Percentiles rank a stretch among this genome's conserved stretches.
phyloP scores from a whole-genome alignment of 2,888 invertebrate species.

The Anorthoa munda region DNA sequence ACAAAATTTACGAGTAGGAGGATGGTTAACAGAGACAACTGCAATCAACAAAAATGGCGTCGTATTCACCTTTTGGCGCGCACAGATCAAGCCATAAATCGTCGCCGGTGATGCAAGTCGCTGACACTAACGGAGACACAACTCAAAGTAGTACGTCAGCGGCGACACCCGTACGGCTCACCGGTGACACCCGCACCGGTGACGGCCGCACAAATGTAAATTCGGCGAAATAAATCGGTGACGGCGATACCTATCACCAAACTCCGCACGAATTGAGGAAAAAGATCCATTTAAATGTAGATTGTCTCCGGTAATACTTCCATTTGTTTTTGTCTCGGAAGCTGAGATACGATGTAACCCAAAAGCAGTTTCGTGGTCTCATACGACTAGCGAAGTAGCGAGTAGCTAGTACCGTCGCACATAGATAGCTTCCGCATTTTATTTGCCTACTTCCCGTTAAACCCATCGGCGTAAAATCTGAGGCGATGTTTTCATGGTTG shows the following conservation, averaged over 20 bases:
- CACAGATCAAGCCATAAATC: conserved; percentile 56
- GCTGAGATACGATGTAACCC: conserved; percentile 84
- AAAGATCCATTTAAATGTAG: conserved; percentile 91
- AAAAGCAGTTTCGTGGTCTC: conserved; percentile 81
- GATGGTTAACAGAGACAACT: conserved; percentile 18
- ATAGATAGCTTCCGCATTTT: conserved; percentile 63
- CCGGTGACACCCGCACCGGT: conserved; percentile 63
- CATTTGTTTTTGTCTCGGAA: conserved; percentile 89
- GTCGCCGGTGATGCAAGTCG: conserved; percentile 50
- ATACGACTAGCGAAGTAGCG: conserved; percentile 68
- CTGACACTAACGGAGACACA: conserved; percentile 61
- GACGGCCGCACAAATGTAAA: conserved; percentile 82
- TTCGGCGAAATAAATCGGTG: conserved; percentile 87
- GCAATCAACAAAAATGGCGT: conserved; percentile 33
- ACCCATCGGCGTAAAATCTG: conserved; percentile 64
- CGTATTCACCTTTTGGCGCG: conserved; percentile 34
- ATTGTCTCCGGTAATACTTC: conserved; percentile 90
- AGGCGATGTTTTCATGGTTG: conserved; percentile 53
- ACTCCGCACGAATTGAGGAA: conserved; percentile 89
- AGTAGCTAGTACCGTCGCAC: conserved; percentile 57
- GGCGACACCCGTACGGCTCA: conserved; percentile 60
- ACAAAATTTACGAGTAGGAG: conserved; percentile 15
- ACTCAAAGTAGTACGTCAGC: conserved; percentile 68
- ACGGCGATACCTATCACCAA: conserved; percentile 89
- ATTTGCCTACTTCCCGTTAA: conserved; percentile 67